Conservation (phyloP, 2,888 invertebrate species). For the Serripes groenlandicus region DNA sequence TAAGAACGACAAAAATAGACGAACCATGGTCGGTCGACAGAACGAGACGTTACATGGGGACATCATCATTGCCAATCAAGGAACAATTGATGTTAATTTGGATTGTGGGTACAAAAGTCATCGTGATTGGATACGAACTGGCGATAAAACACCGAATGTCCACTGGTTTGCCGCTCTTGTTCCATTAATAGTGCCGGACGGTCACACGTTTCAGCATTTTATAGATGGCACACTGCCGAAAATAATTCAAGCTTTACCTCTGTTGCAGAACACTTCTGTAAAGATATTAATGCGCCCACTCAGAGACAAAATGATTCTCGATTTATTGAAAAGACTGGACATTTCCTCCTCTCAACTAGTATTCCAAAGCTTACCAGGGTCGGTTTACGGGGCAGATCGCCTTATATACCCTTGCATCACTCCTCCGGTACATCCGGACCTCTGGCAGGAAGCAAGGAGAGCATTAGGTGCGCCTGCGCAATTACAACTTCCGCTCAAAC, state of each 20-base stretch:
- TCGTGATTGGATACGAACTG: not conserved
- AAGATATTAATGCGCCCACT: constrained; percentile 2
- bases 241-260: constrained; percentile 30
- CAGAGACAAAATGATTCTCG: constrained; percentile 29
- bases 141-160: not conserved
- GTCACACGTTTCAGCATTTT: constrained; percentile 45
- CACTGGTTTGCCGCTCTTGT: constrained; percentile 10
- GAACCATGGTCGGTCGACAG: not conserved
- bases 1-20: not conserved
- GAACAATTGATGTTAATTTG: constrained; percentile 11
- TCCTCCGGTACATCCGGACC: constrained; percentile 33
- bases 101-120: constrained; percentile 41
- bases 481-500: not conserved
- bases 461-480: constrained; percentile 6
- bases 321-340: constrained; percentile 30
- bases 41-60: constrained; percentile 17
- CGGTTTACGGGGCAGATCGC: constrained; percentile 18
- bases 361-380: not conserved
- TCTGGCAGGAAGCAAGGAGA: constrained; percentile 37
- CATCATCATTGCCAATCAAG: constrained; percentile 11
- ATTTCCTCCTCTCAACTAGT: constrained; percentile 20
- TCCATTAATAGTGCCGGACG: constrained; percentile 33
- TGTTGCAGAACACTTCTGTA: constrained; percentile 6
- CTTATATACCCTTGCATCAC: constrained; percentile 35
- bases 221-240: constrained; percentile 44